Evolutionary conservation across 2,797 vertebrate species (phyloP).

Genomic region (Phataginus tetradactyla): DNA sequence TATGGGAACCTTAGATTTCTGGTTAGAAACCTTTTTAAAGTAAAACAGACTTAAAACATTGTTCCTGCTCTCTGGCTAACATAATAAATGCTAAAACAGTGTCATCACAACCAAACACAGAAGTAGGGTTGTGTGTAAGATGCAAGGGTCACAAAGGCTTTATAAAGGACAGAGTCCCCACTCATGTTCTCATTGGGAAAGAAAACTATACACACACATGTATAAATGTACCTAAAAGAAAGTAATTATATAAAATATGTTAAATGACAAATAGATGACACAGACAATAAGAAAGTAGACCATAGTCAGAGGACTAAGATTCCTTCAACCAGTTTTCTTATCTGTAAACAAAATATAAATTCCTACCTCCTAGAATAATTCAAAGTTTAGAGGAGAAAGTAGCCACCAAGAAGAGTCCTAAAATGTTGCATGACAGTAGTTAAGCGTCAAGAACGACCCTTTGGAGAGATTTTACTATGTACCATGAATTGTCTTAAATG

Average conservation of each 20-base stretch:
- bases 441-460: neutral
- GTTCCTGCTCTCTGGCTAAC: neutral
- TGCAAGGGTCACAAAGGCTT: neutral
- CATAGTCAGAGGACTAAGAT: neutral
- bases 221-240: neutral
- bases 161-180: neutral
- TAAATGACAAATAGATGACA: neutral
- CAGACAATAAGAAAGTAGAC: neutral
- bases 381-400: slow-evolving; percentile 18
- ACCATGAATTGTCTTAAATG: neutral
- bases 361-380: slow-evolving; percentile 8
- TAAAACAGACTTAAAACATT: slow-evolving; percentile 22
- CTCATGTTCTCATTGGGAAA: neutral
- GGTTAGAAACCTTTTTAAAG: neutral
- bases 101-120: neutral
- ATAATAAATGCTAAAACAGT: neutral
- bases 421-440: neutral
- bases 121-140: neutral
- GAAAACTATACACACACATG: neutral
- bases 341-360: neutral
- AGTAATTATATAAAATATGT: slow-evolving; percentile 33
- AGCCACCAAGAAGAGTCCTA: slow-evolving; percentile 29
- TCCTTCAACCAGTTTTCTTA: slow-evolving; percentile 15
- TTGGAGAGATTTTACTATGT: neutral
- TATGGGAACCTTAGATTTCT: slow-evolving; percentile 15